A percentile compares a stretch with the other conserved stretches of the same genome.
phyloP scores from a whole-genome alignment of 2,888 invertebrate species.

The Caenorhabditis sp. region DNA sequence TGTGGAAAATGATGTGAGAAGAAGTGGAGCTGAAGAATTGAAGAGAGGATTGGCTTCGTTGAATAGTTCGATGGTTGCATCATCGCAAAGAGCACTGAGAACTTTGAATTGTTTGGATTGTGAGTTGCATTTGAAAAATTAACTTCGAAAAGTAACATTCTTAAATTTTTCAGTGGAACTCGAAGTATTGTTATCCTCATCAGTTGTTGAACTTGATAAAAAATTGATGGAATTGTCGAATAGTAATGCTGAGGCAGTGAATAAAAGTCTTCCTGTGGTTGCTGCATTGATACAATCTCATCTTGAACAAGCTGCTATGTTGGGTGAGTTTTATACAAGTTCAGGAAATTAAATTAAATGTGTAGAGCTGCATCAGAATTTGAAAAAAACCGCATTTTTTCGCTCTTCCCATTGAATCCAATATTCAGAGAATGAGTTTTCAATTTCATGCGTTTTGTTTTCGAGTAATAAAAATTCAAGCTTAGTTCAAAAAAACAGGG shows the following conservation, averaged over 20 bases:
- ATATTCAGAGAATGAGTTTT: no score
- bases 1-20: slow-evolving; percentile 47
- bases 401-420: no score
- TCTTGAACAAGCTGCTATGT: slow-evolving; percentile 49
- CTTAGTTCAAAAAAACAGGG: no score
- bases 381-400: no score
- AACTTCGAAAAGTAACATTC: no score
- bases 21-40: slow-evolving; percentile 55
- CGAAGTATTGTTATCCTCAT: slow-evolving; percentile 41
- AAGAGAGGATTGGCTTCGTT: slow-evolving; percentile 59
- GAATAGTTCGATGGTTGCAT: slow-evolving; percentile 58
- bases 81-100: slow-evolving; percentile 49
- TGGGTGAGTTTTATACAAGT: slow-evolving; percentile 28
- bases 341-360: background rate
- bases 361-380: no score
- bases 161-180: slow-evolving; percentile 44
- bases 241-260: slow-evolving; percentile 21
- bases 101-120: slow-evolving; percentile 49
- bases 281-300: slow-evolving; percentile 47
- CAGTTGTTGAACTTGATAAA: slow-evolving; percentile 45
- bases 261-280: slow-evolving; percentile 37
- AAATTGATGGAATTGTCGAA: slow-evolving; percentile 44
- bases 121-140: slow-evolving; percentile 9
- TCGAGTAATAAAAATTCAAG: no score
- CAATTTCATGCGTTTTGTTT: no score